phyloP scores from a whole-genome alignment of 2,888 invertebrate genomes.

The Galerucella nymphaeae region DNA sequence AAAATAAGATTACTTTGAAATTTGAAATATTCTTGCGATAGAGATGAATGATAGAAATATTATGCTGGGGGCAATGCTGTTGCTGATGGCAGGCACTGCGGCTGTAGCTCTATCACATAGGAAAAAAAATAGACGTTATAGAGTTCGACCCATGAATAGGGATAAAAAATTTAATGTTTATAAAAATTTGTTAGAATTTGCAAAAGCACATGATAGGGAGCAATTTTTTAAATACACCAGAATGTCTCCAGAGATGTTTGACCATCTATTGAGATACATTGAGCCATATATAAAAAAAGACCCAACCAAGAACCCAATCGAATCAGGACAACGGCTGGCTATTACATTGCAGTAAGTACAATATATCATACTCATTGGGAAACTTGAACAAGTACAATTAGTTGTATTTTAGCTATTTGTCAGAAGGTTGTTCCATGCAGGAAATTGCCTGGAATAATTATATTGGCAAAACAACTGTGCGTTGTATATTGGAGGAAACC shows the following conservation, averaged over 20 bases:
- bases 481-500: slow-evolving; percentile 45
- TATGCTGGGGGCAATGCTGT: slow-evolving; percentile 11
- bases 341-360: slow-evolving; percentile 22
- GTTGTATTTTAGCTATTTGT: slow-evolving; percentile 40
- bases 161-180: slow-evolving; percentile 3
- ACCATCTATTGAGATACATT: slow-evolving; percentile 16
- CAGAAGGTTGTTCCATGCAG: slow-evolving; percentile 45
- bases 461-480: slow-evolving; percentile 52
- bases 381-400: slow-evolving; percentile 10
- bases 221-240: slow-evolving; percentile 33
- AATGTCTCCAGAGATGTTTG: slow-evolving; percentile 26
- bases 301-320: slow-evolving; percentile 7
- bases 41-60: slow-evolving; percentile 8
- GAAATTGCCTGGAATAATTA: slow-evolving; percentile 42
- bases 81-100: slow-evolving; percentile 18
- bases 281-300: neutral
- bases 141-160: slow-evolving; percentile 17
- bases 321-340: slow-evolving; percentile 13
- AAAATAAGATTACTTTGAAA: neutral
- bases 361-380: neutral
- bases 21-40: neutral
- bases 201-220: slow-evolving; percentile 15
- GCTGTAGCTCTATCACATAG: slow-evolving; percentile 1
- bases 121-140: slow-evolving; percentile 16
- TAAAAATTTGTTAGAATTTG: slow-evolving; percentile 1